Evolutionary conservation across 2,797 vertebrate species (phyloP).

Genomic region (Sebastes hubbsi): DNA sequence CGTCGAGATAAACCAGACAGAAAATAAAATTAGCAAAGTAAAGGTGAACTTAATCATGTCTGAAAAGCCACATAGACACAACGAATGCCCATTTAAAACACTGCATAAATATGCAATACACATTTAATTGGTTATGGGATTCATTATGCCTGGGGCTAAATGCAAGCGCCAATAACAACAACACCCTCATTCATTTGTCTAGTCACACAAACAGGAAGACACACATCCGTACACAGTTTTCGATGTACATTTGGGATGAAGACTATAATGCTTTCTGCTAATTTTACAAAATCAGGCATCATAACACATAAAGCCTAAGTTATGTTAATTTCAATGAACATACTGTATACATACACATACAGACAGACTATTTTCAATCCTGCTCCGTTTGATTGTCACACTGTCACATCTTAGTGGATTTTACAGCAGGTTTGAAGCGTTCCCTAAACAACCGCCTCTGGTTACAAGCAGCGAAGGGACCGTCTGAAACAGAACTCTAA

Average conservation of each 20-base stretch:
- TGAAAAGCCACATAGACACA: background rate
- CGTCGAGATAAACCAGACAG: background rate
- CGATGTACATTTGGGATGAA: background rate
- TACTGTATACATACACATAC: background rate
- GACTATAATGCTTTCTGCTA: too few species aligned
- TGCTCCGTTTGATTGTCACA: background rate
- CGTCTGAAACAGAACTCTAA: conserved; percentile 21
- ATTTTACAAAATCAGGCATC: background rate
- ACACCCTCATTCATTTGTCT: conserved; percentile 8
- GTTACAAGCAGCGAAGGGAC: conserved; percentile 10
- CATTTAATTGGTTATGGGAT: background rate
- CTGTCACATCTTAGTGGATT: background rate
- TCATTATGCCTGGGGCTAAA: background rate
- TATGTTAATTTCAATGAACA: background rate
- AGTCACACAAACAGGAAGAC: background rate
- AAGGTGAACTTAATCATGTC: background rate
- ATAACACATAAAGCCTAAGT: background rate
- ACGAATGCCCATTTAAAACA: background rate
- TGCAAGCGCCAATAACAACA: background rate
- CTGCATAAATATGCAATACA: background rate
- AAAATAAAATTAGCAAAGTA: background rate
- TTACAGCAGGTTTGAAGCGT: conserved; percentile 21
- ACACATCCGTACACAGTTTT: background rate
- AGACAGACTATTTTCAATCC: conserved; percentile 4
- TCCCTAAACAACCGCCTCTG: conserved; percentile 28